Conservation (phyloP, 1,140 invertebrate species). For the Psix sp. region DNA sequence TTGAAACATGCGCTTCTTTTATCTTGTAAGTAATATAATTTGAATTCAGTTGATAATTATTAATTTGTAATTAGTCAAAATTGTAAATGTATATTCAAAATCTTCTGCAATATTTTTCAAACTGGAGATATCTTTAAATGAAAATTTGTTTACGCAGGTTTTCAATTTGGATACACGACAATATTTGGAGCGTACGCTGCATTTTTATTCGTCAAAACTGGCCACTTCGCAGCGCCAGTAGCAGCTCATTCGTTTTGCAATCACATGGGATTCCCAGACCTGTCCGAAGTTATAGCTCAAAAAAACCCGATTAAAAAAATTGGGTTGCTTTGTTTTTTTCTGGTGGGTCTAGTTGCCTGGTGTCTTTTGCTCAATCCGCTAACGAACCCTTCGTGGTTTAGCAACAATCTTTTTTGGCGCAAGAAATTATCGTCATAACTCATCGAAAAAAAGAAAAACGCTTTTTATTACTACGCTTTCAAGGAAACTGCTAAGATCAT, state of each 20-base stretch:
- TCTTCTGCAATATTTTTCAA: constrained; percentile 6
- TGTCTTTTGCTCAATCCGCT: constrained; percentile 85
- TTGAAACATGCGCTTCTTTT: constrained; percentile 83
- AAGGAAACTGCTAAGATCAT: not conserved
- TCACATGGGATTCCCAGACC: constrained; percentile 96
- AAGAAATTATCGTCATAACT: constrained; percentile 53
- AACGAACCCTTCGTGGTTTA: constrained; percentile 87
- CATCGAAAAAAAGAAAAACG: not conserved
- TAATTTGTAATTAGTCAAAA: too few species aligned
- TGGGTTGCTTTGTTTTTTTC: constrained; percentile 82
- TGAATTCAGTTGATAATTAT: too few species aligned
- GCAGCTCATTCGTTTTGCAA: constrained; percentile 96
- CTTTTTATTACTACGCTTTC: constrained; percentile 26
- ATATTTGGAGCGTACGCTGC: constrained; percentile 96
- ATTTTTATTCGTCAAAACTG: constrained; percentile 88
- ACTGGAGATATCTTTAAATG: constrained; percentile 24
- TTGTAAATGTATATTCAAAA: too few species aligned
- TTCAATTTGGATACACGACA: constrained; percentile 94
- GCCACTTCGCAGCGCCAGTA: constrained; percentile 92
- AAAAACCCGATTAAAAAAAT: constrained; percentile 80
- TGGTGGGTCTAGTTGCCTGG: constrained; percentile 88
- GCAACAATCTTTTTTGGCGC: constrained; percentile 82
- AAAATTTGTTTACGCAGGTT: too few species aligned
- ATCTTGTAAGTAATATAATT: constrained; percentile 84
- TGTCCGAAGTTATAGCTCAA: constrained; percentile 85